phyloP scores from a whole-genome alignment of 1,140 invertebrate genomes.

The Tetranychus cinnabarinus region DNA sequence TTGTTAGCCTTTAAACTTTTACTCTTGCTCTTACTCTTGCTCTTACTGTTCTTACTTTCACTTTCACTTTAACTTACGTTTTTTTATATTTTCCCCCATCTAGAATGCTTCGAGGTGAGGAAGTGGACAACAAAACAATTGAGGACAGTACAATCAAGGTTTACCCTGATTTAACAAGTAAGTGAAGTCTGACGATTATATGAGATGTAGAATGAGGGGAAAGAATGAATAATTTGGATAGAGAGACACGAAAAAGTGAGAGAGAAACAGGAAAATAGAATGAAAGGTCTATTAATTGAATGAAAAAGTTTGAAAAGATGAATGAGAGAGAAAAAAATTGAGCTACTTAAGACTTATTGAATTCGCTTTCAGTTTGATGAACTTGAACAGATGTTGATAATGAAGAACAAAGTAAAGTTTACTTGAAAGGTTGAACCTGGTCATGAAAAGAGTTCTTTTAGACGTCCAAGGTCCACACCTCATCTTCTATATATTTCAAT shows the following conservation, averaged over 20 bases:
- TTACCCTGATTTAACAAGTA: constrained; percentile 72
- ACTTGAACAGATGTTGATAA: not conserved
- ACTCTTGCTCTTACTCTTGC: not conserved
- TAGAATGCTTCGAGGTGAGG: constrained; percentile 37
- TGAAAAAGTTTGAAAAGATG: not conserved
- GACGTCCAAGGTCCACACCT: too few relatives aligned
- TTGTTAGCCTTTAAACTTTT: not conserved
- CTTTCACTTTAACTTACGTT: not conserved
- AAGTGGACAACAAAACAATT: constrained; percentile 48
- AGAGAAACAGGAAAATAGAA: too few relatives aligned
- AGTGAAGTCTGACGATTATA: constrained; percentile 20
- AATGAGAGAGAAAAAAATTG: too few relatives aligned
- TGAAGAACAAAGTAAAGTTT: not conserved
- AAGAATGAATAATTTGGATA: not conserved
- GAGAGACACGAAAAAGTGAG: too few relatives aligned
- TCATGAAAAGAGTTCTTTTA: too few relatives aligned
- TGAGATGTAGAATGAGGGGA: not conserved
- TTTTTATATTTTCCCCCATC: too few relatives aligned
- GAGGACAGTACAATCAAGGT: constrained; percentile 53
- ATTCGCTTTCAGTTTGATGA: not conserved
- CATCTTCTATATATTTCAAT: too few relatives aligned
- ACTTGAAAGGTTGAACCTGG: too few relatives aligned
- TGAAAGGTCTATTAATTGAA: not conserved
- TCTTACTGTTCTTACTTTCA: too few relatives aligned
- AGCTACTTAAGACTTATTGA: not conserved